phyloP scores from a whole-genome alignment of 23 tunicate genomes.

The Halocynthia aurantium region DNA sequence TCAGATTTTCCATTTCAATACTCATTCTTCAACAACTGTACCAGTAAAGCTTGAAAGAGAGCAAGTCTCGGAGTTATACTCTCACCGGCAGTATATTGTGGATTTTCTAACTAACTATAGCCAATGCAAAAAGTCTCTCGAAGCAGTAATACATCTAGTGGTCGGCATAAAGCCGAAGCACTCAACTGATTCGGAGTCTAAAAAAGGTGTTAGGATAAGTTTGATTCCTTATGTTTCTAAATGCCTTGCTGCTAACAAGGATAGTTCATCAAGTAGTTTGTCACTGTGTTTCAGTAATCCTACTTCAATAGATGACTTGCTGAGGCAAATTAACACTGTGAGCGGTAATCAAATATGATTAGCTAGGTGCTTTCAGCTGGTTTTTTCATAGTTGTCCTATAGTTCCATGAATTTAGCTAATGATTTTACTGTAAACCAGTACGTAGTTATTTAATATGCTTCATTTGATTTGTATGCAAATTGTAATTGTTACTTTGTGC shows the following conservation, averaged over 20 bases:
- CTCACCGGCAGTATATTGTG: constrained; percentile 15
- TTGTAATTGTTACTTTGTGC: too few relatives aligned
- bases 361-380: too few relatives aligned
- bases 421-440: too few relatives aligned
- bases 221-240: constrained; percentile 19
- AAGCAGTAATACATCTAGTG: background rate
- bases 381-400: too few relatives aligned
- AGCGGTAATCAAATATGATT: background rate
- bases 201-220: constrained; percentile 17
- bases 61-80: background rate
- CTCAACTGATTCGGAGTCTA: background rate
- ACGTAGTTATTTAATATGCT: too few relatives aligned
- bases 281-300: constrained; percentile 28
- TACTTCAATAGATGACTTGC: constrained; percentile 17
- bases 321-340: background rate
- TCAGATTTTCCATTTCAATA: constrained; percentile 22
- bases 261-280: constrained; percentile 1
- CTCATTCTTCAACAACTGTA: background rate
- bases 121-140: background rate
- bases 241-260: background rate
- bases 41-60: constrained; percentile 27
- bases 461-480: too few relatives aligned
- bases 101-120: background rate
- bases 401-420: too few relatives aligned
- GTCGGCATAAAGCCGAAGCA: constrained; percentile 22